Base-by-base conservation (phyloP, 1,140 invertebrate genomes). In the Cephus cinctus region DNA sequence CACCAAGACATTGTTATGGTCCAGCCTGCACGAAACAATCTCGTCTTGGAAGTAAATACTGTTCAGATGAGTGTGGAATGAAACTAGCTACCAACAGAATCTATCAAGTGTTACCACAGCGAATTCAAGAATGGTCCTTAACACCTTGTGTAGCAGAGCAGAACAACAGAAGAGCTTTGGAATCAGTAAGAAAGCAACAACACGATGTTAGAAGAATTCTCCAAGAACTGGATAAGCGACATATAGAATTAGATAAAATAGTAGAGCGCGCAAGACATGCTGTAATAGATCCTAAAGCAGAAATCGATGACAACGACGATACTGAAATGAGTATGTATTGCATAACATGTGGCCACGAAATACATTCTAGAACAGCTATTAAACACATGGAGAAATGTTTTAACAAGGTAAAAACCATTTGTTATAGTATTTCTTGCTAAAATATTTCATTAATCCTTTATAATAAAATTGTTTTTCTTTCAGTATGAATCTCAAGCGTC, bases 341-440 rank as follows among this genome's bases (percentile, higher is more conserved):
- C 73, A 93, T 98, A 9, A 97, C 95, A 0, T 98, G 95, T 78
- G 95, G 95, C 1, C 91, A 93, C 69, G 94, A 97, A 75, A 88
- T 98, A 38, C 87, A 91, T 65, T 88, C 88, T 1, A 79, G 86
- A 23, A 91, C 87, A 1, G 94, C 92, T 1, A 85, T 97, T 5
- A 92, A 92, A 65, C 96, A 96, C 60, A 92, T 95, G 89, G 93
- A 95, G 73, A 93, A 94, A 63, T 96, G 93, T 73, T 96, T 94
- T 66, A 92, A 95, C 56, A 97, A 97, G 77, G 83, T 86, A 73
- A 50, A 16, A 27, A 44, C 12, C 15, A 2, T 22, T 31, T 32
- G 11, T 12, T 30, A 11, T 4, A 44, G 15, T 19, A 25, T 14
- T 47, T n/a, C 15, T 6, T 40, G 20, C 18, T 2, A 44, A 42